These are phyloP conservation scores for Samia ricini DNA, from an alignment of 1,140 invertebrate genomes.

Conservation along the genomic window DNA sequence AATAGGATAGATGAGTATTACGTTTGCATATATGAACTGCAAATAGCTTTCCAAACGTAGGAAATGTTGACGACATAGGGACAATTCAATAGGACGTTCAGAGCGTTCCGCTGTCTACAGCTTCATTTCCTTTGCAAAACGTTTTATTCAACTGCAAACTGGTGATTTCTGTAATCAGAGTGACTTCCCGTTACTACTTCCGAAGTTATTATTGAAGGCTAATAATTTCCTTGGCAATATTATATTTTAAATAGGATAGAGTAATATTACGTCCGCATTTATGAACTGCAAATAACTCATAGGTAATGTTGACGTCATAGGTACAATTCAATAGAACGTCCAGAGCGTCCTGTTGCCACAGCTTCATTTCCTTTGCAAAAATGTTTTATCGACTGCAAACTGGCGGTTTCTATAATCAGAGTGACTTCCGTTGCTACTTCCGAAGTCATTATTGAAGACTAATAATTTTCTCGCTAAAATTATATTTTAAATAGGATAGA, in stretches of 20 bases:
- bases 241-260: no score
- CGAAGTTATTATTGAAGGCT: no score
- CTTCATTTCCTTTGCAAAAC: constrained; percentile 20
- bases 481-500: neutral
- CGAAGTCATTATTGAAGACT: neutral
- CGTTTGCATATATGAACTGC: neutral
- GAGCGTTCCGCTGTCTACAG: neutral
- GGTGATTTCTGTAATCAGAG: constrained; percentile 15
- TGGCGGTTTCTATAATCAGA: constrained; percentile 14
- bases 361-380: constrained; percentile 19
- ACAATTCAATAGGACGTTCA: neutral
- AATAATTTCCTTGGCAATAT: no score
- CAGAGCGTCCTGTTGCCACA: neutral
- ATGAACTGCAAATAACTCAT: neutral
- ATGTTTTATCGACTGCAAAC: neutral
- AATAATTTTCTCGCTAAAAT: constrained; percentile 6
- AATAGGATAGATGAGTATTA: no score
- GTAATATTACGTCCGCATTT: neutral
- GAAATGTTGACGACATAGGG: neutral
- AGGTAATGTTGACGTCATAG: neutral
- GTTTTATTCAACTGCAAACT: neutral
- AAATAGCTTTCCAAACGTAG: neutral
- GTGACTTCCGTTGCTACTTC: constrained; percentile 11
- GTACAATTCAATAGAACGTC: neutral
- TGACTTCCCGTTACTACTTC: constrained; percentile 13